Conservation (phyloP, 2,113 vertebrate species). For the Amia ocellicauda region DNA sequence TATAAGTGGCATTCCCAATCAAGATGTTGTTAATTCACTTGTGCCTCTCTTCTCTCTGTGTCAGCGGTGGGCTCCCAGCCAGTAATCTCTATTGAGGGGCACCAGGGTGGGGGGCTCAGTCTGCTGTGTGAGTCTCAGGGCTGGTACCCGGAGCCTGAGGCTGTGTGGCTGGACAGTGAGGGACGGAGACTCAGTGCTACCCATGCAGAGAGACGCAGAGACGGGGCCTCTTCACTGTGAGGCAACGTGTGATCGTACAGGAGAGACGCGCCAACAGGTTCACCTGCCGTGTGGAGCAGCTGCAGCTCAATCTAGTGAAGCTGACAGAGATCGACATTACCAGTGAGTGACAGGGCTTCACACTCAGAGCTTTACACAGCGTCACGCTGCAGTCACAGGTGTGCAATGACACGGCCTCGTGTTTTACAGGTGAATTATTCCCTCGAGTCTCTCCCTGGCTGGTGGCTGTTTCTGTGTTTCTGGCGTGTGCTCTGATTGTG, state of each 20-base stretch:
- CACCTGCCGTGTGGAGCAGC: slow-evolving; percentile 15
- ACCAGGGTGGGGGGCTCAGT: slow-evolving; percentile 1
- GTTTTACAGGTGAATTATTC: too few species aligned
- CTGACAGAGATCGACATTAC: slow-evolving; percentile 1
- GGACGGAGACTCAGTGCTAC: neutral
- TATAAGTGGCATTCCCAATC: too few species aligned
- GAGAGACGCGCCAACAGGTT: slow-evolving; percentile 6
- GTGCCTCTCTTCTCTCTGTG: too few species aligned
- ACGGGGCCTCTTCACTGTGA: slow-evolving; percentile 14
- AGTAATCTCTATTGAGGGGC: too few species aligned
- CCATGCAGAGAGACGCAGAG: neutral
- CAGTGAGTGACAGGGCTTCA: neutral
- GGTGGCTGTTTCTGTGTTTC: too few species aligned
- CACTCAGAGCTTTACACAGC: too few species aligned
- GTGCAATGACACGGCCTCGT: too few species aligned
- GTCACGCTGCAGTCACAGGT: too few species aligned
- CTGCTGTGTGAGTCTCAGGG: slow-evolving; percentile 23
- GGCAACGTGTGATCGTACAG: slow-evolving; percentile 7
- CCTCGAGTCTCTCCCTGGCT: too few species aligned
- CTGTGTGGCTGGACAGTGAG: slow-evolving; percentile 27
- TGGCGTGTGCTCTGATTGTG: too few species aligned
- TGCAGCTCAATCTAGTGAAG: neutral
- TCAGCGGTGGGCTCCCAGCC: too few species aligned
- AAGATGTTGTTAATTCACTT: too few species aligned
- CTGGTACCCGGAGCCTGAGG: slow-evolving; percentile 28